These are phyloP conservation scores for Sycophila texana DNA, from an alignment of 2,888 invertebrate genomes.

Conservation along the genomic window DNA sequence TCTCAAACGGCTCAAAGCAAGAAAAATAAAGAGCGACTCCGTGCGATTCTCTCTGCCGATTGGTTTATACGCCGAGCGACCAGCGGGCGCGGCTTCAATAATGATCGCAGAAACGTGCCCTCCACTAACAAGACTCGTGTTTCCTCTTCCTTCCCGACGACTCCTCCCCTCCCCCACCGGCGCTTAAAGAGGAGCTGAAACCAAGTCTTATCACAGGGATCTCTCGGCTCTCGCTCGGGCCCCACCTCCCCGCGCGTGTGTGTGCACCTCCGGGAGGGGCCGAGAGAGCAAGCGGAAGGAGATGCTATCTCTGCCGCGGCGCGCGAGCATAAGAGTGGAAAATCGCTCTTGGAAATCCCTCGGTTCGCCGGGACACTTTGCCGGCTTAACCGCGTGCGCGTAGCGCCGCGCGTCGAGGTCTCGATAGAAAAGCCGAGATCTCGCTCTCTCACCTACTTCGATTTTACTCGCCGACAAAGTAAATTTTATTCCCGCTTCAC, in stretches of 20 bases:
- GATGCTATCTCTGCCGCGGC: slow-evolving; percentile 23
- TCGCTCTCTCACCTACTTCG: slow-evolving; percentile 35
- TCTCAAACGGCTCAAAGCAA: no score
- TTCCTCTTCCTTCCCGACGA: neutral
- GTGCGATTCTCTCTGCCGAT: slow-evolving; percentile 3
- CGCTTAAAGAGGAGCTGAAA: slow-evolving; percentile 34
- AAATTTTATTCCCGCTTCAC: slow-evolving; percentile 55
- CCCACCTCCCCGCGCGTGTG: neutral
- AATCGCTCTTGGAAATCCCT: slow-evolving; percentile 51
- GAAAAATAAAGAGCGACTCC: neutral
- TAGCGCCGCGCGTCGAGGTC: neutral
- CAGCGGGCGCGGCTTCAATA: slow-evolving; percentile 21
- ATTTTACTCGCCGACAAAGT: slow-evolving; percentile 46
- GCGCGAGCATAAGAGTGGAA: slow-evolving; percentile 43
- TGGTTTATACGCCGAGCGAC: slow-evolving; percentile 27
- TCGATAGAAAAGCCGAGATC: slow-evolving; percentile 32
- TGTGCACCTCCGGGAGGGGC: slow-evolving; percentile 23
- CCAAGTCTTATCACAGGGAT: slow-evolving; percentile 55
- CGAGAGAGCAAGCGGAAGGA: slow-evolving; percentile 8
- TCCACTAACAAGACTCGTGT: slow-evolving; percentile 36
- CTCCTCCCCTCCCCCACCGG: neutral
- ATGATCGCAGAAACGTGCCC: slow-evolving; percentile 37
- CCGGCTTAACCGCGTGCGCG: slow-evolving; percentile 22
- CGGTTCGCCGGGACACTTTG: slow-evolving; percentile 35
- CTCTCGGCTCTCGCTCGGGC: slow-evolving; percentile 19